These are phyloP conservation scores for Drosophila siamana DNA, from an alignment of 2,888 invertebrate genomes.

Conservation along the genomic window DNA sequence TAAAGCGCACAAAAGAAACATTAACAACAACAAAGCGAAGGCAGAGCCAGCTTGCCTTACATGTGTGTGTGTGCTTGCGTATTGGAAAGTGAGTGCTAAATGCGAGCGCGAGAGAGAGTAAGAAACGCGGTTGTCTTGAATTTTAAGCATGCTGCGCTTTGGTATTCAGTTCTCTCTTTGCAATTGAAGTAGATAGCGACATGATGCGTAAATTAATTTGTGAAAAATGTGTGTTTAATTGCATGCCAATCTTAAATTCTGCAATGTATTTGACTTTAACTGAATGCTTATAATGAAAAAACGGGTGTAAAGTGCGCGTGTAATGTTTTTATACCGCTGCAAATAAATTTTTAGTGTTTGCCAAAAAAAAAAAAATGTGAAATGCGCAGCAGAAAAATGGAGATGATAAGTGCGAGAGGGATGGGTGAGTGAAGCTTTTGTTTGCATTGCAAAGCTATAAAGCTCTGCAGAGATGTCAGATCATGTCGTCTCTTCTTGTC, in stretches of 20 bases:
- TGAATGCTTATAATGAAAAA: not conserved
- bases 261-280: not conserved
- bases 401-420: not conserved
- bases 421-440: slow-evolving; percentile 27
- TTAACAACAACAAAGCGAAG: slow-evolving; percentile 2
- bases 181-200: not conserved
- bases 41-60: not conserved
- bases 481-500: slow-evolving; percentile 18
- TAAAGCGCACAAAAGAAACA: slow-evolving; percentile 15
- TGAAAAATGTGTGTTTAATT: not conserved
- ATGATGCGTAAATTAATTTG: not conserved
- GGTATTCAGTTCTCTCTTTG: not conserved
- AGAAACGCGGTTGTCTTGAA: not conserved
- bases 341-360: not conserved
- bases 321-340: not conserved
- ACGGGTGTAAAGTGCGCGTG: not conserved
- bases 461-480: slow-evolving; percentile 34
- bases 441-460: slow-evolving; percentile 24
- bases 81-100: not conserved
- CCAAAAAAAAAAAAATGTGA: not conserved
- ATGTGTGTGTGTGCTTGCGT: not conserved
- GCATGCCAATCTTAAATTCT: not conserved
- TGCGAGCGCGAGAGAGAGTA: not conserved
- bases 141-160: not conserved
- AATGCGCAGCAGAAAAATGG: not conserved